phyloP scores from a whole-genome alignment of 2,113 vertebrate genomes.

The Centropristis striata region DNA sequence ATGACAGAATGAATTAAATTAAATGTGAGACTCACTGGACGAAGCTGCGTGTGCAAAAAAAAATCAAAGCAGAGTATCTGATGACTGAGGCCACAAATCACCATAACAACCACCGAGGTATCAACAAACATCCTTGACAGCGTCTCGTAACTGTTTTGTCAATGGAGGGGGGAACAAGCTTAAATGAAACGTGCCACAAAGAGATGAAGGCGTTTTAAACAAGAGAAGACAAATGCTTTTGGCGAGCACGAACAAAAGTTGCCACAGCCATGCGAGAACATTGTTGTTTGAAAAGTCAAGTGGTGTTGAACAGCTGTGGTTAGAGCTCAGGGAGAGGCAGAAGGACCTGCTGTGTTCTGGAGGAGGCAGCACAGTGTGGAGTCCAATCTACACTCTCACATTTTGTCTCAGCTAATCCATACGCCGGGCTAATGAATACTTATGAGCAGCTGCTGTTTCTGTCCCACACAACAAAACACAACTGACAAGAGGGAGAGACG shows the following conservation, averaged over 20 bases:
- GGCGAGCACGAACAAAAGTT: constrained; percentile 61
- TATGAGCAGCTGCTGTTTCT: constrained; percentile 76
- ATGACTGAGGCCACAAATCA: constrained; percentile 43
- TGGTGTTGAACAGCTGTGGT: constrained; percentile 79
- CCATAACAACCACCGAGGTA: constrained; percentile 50
- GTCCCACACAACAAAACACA: constrained; percentile 44
- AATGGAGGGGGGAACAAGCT: not conserved
- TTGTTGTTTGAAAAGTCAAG: constrained; percentile 78
- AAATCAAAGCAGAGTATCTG: constrained; percentile 41
- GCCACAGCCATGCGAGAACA: constrained; percentile 65
- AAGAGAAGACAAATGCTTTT: constrained; percentile 55
- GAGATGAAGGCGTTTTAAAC: constrained; percentile 12
- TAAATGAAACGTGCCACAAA: not conserved
- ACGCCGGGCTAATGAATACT: constrained; percentile 72
- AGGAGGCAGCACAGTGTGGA: constrained; percentile 53
- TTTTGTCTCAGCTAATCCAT: constrained; percentile 69
- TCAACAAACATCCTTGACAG: constrained; percentile 42
- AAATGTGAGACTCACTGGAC: constrained; percentile 41
- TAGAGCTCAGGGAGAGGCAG: constrained; percentile 51
- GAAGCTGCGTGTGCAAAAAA: constrained; percentile 4
- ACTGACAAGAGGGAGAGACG: constrained; percentile 29
- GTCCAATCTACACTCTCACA: constrained; percentile 44
- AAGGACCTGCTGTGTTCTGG: constrained; percentile 63
- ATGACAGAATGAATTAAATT: constrained; percentile 53
- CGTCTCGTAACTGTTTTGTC: not conserved